Evolutionary conservation across 2,113 vertebrate genomes (phyloP).

Genomic region (Nesoenas mayeri): DNA sequence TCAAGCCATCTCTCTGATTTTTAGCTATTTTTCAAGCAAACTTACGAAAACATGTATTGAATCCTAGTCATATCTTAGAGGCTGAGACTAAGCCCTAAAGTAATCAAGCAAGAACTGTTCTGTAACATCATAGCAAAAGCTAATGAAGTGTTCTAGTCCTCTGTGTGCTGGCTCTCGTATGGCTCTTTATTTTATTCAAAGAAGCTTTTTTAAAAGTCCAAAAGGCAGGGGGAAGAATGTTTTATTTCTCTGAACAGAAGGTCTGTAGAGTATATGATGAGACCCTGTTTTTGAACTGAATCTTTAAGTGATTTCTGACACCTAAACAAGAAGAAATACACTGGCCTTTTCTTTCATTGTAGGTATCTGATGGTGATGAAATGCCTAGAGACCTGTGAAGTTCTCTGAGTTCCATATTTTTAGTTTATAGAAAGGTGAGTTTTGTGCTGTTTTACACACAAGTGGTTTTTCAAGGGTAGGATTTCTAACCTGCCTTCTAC

Average conservation of each 20-base stretch:
- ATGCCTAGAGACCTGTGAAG: neutral
- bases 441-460: neutral
- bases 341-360: neutral
- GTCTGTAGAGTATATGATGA: neutral
- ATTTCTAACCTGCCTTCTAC: neutral
- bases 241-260: neutral
- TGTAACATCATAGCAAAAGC: neutral
- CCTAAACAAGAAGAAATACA: neutral
- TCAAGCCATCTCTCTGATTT: neutral
- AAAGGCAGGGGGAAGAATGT: rapidly evolving
- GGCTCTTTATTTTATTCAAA: neutral
- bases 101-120: neutral
- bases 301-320: neutral
- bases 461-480: neutral
- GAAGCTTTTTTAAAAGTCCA: neutral
- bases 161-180: neutral
- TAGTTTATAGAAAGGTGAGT: neutral
- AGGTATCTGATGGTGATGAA: neutral
- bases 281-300: neutral
- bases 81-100: neutral
- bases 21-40: neutral
- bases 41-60: neutral
- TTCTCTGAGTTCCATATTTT: rapidly evolving
- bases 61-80: neutral
- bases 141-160: neutral